These are phyloP conservation scores for Albula goreensis DNA, from an alignment of 2,113 vertebrate genomes.

Conservation along the genomic window DNA sequence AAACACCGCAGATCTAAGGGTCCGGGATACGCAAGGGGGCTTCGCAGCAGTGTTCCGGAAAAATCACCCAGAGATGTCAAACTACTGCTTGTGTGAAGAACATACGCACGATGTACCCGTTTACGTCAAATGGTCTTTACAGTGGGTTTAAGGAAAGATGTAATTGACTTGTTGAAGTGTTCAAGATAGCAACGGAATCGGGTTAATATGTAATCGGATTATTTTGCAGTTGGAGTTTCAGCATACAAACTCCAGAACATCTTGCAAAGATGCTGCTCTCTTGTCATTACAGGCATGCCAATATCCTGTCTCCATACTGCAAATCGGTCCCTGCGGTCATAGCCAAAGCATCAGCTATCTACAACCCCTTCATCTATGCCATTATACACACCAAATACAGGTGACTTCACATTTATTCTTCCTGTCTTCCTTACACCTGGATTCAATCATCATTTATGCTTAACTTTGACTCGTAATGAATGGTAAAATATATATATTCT, in stretches of 20 bases:
- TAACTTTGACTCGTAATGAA: not conserved
- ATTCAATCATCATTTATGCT: not conserved
- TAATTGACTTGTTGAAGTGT: not conserved
- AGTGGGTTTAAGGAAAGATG: not conserved
- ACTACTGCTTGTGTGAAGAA: not conserved
- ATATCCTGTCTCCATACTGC: constrained; percentile 81
- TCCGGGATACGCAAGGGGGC: too few species aligned
- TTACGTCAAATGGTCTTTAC: too few species aligned
- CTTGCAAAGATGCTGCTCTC: not conserved
- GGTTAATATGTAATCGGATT: not conserved
- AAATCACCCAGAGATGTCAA: not conserved
- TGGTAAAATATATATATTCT: not conserved
- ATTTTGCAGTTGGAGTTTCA: not conserved
- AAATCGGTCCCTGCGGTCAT: constrained; percentile 88
- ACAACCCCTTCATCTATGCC: constrained; percentile 94
- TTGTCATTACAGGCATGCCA: constrained; percentile 69
- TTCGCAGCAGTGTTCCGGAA: not conserved
- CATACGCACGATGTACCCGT: too few species aligned
- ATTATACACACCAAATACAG: constrained; percentile 92
- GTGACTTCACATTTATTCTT: constrained; percentile 55
- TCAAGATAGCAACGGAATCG: not conserved
- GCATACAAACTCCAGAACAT: not conserved
- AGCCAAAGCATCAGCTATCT: constrained; percentile 90
- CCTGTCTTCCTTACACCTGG: not conserved
- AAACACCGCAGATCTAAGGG: not conserved